Base-by-base conservation (phyloP, 2,797 vertebrate genomes). In the Pipistrellus pygmaeus region DNA sequence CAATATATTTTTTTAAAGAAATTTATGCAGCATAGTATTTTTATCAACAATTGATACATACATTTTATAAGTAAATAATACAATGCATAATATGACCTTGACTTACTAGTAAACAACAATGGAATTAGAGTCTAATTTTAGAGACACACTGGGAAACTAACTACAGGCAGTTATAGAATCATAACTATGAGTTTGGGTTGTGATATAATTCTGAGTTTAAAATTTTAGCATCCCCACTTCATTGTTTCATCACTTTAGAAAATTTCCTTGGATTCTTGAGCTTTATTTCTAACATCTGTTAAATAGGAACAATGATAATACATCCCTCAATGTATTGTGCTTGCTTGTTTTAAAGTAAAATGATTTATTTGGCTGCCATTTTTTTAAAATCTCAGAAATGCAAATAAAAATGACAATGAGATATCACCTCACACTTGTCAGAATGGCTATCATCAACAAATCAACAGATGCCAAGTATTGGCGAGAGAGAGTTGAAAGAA, bases 261-360 rank as follows among this genome's bases (percentile, higher is more conserved):
- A 87, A 76, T 12, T 69, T 68, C 62, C 46, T 51, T 72, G 13
- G 1, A 46, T 69, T 44, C 4, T 35, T 81, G 41, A 90, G 86
- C 2, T 81, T 91, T 20, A 73, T n/a, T 81, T 53, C 8, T 83
- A 3, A 60, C 53, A 10, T 68, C 15, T 35, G 25, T 60, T 80
- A 72, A 92, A 23, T 27, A 25, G 8, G 8, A 81, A 62, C 17
- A 62, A 93, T 46, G 60, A 51, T 71, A 23, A 57, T 69, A 71
- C 0, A 15, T 48, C 14, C 10, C 5, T 46, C 2, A 41, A 20
- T 62, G 5, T 4, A 0, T 57, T 88, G 13, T 73, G 1, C 46
- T 86, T 80, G 13, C 23, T 82, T 60, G 2, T 60, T 64, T 76
- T 60, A 15, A 89, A 80, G 77, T 66, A 76, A 81, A 82, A 60